These are phyloP conservation scores for Epiperipatus broadwayi DNA, from an alignment of 2,888 invertebrate genomes.

Conservation along the genomic window DNA sequence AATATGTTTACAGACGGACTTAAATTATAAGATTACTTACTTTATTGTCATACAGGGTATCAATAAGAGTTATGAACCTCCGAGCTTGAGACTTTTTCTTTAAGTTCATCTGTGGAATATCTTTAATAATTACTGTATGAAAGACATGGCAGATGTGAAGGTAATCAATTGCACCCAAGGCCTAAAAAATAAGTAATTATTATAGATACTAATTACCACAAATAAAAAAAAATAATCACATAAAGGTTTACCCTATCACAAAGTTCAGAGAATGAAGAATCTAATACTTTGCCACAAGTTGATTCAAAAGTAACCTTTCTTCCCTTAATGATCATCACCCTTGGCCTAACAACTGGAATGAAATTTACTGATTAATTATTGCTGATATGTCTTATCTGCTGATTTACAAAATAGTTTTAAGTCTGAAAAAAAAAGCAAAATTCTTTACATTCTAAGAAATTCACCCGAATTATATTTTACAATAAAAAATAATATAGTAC, in stretches of 20 bases:
- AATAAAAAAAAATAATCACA: conserved; percentile 1
- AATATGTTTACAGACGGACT: no score
- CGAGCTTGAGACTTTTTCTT: conserved; percentile 64
- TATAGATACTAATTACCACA: conserved; percentile 1
- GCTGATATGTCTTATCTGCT: no score
- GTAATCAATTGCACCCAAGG: conserved; percentile 86
- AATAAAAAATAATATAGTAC: no score
- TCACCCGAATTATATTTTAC: no score
- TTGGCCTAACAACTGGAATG: conserved; percentile 46
- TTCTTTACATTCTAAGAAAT: no score
- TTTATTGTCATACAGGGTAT: conserved; percentile 83
- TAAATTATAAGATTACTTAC: conserved; percentile 37
- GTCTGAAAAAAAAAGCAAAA: no score
- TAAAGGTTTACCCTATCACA: conserved; percentile 69
- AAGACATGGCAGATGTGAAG: conserved; percentile 76
- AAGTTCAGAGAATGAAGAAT: conserved; percentile 68
- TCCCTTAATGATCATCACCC: conserved; percentile 66
- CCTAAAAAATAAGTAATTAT: conserved; percentile 35
- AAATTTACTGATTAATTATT: no score
- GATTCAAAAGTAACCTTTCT: conserved; percentile 66
- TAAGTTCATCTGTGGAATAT: conserved; percentile 64
- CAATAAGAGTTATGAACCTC: conserved; percentile 87
- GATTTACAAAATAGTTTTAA: no score
- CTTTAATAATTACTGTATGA: conserved; percentile 76
- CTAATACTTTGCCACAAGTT: conserved; percentile 77